Percentiles rank a stretch among this genome's conserved stretches.
Evolutionary conservation across 2,888 invertebrate species (phyloP).

Genomic region (Drosophila atroscutellata): DNA sequence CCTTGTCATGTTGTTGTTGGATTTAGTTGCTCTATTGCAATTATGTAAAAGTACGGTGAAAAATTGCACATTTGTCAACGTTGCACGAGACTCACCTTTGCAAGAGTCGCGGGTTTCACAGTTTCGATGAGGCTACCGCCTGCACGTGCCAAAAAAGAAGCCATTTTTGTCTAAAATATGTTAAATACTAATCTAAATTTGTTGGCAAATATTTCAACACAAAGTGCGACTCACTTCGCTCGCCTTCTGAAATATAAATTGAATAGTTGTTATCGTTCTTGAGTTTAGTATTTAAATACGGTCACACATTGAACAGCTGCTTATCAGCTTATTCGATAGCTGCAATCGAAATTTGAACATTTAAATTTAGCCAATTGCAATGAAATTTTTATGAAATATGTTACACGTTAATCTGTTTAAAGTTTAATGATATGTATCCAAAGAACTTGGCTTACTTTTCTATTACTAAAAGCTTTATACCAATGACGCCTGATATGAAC

Average conservation of each 20-base stretch:
- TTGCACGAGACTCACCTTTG: slow-evolving; percentile 87
- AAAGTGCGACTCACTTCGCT: slow-evolving; percentile 39
- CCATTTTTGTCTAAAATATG: slow-evolving; percentile 86
- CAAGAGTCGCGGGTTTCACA: slow-evolving; percentile 88
- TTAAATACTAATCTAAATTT: slow-evolving; percentile 28
- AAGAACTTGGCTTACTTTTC: not conserved
- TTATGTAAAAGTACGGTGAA: slow-evolving; percentile 74
- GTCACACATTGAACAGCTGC: slow-evolving; percentile 39
- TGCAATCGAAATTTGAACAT: not conserved
- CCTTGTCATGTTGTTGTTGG: slow-evolving; percentile 50
- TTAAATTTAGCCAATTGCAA: not conserved
- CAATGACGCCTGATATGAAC: not conserved
- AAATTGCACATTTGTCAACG: slow-evolving; percentile 36
- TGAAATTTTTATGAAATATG: not conserved
- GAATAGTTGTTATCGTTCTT: slow-evolving; percentile 37
- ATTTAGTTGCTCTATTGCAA: slow-evolving; percentile 58
- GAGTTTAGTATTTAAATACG: slow-evolving; percentile 34
- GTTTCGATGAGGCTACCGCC: slow-evolving; percentile 89
- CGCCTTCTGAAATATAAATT: slow-evolving; percentile 33
- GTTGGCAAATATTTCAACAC: slow-evolving; percentile 25
- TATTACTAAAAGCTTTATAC: not conserved
- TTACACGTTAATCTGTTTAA: not conserved
- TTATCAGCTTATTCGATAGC: slow-evolving; percentile 6
- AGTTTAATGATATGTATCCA: no score
- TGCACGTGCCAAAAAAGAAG: slow-evolving; percentile 91